phyloP scores from a whole-genome alignment of 2,888 invertebrate genomes.

The Zeuzera pyrina region DNA sequence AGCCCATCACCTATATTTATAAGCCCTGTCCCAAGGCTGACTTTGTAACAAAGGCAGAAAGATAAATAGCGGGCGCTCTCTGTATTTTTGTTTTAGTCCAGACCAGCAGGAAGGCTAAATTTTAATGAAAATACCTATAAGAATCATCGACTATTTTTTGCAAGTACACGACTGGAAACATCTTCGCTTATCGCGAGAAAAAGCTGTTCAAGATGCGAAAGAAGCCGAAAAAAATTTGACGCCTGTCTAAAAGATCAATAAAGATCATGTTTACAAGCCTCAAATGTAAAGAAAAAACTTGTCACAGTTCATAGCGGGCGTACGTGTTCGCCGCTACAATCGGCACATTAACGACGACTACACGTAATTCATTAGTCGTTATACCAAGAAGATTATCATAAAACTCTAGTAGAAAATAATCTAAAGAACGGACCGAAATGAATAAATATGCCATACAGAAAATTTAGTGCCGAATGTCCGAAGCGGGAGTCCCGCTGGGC shows the following conservation, averaged over 20 bases:
- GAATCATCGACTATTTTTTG: no score
- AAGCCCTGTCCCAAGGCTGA: no score
- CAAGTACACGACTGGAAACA: no score
- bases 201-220: no score
- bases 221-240: slow-evolving; percentile 23
- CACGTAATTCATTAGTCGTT: slow-evolving; percentile 62
- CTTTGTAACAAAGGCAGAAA: no score
- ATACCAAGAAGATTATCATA: slow-evolving; percentile 56
- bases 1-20: no score
- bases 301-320: slow-evolving; percentile 24
- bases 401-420: slow-evolving; percentile 68
- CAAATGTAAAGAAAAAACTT: slow-evolving; percentile 19
- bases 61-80: no score
- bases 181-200: no score
- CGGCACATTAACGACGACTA: slow-evolving; percentile 35
- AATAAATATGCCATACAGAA: slow-evolving; percentile 66
- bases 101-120: no score
- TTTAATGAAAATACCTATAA: no score
- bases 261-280: slow-evolving; percentile 9
- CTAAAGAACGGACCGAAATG: slow-evolving; percentile 32
- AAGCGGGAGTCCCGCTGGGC: slow-evolving; percentile 46
- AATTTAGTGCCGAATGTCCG: slow-evolving; percentile 50
- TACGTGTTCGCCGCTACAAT: slow-evolving; percentile 25
- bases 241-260: slow-evolving; percentile 19
- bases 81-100: no score